phyloP scores from a whole-genome alignment of 2,888 invertebrate genomes.

The Phymatocera aterrima region DNA sequence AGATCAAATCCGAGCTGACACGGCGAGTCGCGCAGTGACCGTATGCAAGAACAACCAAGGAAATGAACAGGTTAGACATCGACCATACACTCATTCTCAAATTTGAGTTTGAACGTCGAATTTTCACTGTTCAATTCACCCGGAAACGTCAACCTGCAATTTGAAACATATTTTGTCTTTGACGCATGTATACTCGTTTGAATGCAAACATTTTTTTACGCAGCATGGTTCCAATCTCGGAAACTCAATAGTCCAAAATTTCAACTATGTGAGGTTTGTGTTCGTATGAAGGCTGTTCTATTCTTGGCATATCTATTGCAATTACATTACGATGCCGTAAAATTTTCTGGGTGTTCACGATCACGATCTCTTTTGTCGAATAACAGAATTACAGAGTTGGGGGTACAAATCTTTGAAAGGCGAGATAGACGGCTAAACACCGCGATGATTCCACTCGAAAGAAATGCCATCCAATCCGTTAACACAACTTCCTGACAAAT shows the following conservation, averaged over 20 bases:
- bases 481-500: neutral
- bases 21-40: constrained; percentile 20
- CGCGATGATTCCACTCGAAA: neutral
- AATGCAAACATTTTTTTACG: neutral
- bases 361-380: too few species aligned
- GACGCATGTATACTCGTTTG: neutral
- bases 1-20: constrained; percentile 48
- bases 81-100: constrained; percentile 15
- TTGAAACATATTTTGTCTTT: neutral
- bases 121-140: neutral
- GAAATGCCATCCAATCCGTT: too few species aligned
- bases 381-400: neutral
- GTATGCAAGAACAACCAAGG: constrained; percentile 20
- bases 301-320: neutral
- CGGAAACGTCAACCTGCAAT: constrained; percentile 7
- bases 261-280: too few species aligned
- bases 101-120: neutral
- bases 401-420: too few species aligned
- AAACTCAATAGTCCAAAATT: neutral
- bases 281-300: too few species aligned
- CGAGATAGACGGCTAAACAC: too few species aligned
- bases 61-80: constrained; percentile 40
- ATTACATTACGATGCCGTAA: too few species aligned
- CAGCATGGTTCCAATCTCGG: neutral
- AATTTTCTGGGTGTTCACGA: too few species aligned